phyloP scores from a whole-genome alignment of 92 coral and sea anemone genomes.

The Micromussa lordhowensis region DNA sequence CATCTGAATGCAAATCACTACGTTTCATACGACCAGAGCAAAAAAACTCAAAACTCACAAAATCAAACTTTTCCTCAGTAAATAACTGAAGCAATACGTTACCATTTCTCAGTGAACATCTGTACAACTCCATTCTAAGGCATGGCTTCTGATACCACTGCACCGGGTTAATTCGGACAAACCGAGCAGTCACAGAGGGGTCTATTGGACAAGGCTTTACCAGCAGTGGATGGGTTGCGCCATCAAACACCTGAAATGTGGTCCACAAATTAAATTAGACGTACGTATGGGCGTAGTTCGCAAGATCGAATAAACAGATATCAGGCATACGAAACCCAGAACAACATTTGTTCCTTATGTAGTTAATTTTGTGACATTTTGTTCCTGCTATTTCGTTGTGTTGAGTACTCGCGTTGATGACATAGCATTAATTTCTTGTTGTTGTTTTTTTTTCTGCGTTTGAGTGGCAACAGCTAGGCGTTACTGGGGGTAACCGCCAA shows the following conservation, averaged over 20 bases:
- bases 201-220: conserved; percentile 24
- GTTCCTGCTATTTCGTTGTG: too few relatives aligned
- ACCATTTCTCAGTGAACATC: conserved; percentile 35
- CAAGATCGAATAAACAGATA: too few relatives aligned
- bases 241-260: conserved; percentile 19
- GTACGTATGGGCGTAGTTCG: too few relatives aligned
- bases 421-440: too few relatives aligned
- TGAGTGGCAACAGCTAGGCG: too few relatives aligned
- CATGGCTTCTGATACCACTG: conserved; percentile 25
- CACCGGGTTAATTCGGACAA: conserved; percentile 24
- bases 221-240: conserved; percentile 6
- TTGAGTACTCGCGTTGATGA: too few relatives aligned
- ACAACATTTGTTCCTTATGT: too few relatives aligned
- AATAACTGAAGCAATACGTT: not conserved
- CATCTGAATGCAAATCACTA: not conserved
- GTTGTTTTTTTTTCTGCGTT: too few relatives aligned
- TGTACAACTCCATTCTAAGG: conserved; percentile 33
- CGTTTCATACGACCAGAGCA: not conserved
- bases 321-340: too few relatives aligned
- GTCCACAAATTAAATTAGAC: not conserved
- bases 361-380: too few relatives aligned
- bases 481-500: too few relatives aligned
- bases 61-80: not conserved
- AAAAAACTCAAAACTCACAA: not conserved
- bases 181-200: conserved; percentile 34